Base-by-base conservation (phyloP, 2,797 vertebrate species). In the Phataginus tetradactyla region DNA sequence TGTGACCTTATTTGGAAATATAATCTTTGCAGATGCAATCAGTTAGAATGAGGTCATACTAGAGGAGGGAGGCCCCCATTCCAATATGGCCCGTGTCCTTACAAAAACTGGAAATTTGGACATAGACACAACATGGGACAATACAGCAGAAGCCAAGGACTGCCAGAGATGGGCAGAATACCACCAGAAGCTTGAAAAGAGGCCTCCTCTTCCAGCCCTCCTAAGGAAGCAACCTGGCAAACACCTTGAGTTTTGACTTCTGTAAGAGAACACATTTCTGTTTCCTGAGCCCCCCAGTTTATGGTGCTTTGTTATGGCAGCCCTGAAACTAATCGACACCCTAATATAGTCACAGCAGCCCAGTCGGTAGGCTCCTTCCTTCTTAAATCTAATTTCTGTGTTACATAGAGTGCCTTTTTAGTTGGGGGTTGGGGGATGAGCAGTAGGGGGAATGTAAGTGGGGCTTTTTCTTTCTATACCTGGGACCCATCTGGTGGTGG, bases 361-460 rank as follows among this genome's bases (percentile, higher is more conserved):
- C 27, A 34, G 1, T 0, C 13, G 2, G 8, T 1, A 89, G 29
- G 20, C 12, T 15, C 25, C 4, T 29, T 61, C 20, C 25, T 61
- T 68, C 45, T n/a, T 8, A 39, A 79, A 8, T 68, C 34, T 37
- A 13, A 15, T 63, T 49, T 2, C 59, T 89, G 6, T 72, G 63
- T 34, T n/a, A 32, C 7, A 20, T 20, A 49, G 64, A 37, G 7
- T 12, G 4, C 79, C 21, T 32, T 42, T 89, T 53, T n/a, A 45
- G 32, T 42, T 74, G 2, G 10, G 37, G 1, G 21, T 34, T 32
- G 66, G 13, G 32, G 32, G 17, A 0, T 1, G 1, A 17, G 7
- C 5, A 6, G 6, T 7, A 15, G 29, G 7, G 45, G 12, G 21
- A 23, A 6, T 27, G 34, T 64, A 18, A 27, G 5, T 18, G 10